Conservation (phyloP, 1,140 invertebrate genomes). For the Chironomus striatipennis region DNA sequence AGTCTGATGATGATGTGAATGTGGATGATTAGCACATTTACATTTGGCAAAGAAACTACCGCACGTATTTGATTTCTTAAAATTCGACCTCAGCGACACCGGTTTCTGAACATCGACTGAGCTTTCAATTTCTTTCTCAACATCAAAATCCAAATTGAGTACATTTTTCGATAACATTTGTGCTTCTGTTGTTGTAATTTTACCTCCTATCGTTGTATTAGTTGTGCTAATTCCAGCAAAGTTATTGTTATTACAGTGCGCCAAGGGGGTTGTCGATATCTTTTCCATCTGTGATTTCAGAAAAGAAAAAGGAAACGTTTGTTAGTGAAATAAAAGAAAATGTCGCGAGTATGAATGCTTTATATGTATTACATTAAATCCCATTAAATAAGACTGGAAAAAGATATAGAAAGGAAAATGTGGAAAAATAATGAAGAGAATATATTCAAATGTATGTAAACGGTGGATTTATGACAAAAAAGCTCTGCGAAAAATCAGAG, state of each 20-base stretch:
- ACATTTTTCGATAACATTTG: not conserved
- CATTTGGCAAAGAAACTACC: conserved; percentile 31
- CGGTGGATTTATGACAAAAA: too few relatives aligned
- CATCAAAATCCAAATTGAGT: not conserved
- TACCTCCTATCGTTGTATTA: not conserved
- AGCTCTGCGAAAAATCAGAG: too few relatives aligned
- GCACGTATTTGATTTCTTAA: conserved; percentile 29
- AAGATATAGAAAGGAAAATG: too few relatives aligned
- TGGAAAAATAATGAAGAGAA: too few relatives aligned
- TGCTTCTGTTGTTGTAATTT: too few relatives aligned
- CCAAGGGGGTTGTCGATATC: conserved; percentile 19
- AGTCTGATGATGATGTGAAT: not conserved
- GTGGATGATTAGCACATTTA: not conserved
- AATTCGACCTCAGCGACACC: not conserved
- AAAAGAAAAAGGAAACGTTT: not conserved
- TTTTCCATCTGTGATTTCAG: conserved; percentile 7
- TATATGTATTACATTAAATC: too few relatives aligned
- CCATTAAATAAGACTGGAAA: too few relatives aligned
- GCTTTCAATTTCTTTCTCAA: not conserved
- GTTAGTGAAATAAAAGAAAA: not conserved
- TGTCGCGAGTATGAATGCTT: not conserved
- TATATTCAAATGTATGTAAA: too few relatives aligned
- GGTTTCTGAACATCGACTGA: not conserved
- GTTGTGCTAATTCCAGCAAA: conserved; percentile 11
- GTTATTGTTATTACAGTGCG: not conserved